phyloP scores from a whole-genome alignment of 2,113 vertebrate genomes.

The Pedionomus torquatus region DNA sequence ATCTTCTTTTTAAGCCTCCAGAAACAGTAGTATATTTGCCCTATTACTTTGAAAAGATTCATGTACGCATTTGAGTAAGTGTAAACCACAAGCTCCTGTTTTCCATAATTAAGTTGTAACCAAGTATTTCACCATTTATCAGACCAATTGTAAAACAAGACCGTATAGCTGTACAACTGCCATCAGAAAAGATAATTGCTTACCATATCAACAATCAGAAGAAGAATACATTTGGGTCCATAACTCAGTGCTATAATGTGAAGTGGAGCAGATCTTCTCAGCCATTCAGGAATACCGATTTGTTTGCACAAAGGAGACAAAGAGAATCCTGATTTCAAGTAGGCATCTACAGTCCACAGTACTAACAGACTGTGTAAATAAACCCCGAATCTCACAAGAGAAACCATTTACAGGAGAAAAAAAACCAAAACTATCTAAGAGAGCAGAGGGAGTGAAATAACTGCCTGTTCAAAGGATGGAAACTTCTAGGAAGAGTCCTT shows the following conservation, averaged over 20 bases:
- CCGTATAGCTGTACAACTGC: not conserved
- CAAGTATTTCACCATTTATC: constrained; percentile 1
- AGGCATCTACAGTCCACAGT: not conserved
- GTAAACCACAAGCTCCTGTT: constrained; percentile 1
- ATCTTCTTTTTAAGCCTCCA: constrained; percentile 36
- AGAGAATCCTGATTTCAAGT: not conserved
- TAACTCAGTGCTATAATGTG: not conserved
- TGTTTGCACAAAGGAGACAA: not conserved
- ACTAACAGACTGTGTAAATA: not conserved
- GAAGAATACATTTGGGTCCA: not conserved
- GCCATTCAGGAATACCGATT: not conserved
- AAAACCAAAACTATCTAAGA: not conserved
- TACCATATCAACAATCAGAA: not conserved
- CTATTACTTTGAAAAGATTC: constrained; percentile 28
- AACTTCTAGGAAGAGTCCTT: constrained; percentile 37
- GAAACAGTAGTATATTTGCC: constrained; percentile 17
- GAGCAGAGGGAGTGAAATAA: not conserved
- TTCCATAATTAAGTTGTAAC: not conserved
- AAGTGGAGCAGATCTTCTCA: not conserved
- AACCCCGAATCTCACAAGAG: not conserved
- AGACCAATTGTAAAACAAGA: not conserved
- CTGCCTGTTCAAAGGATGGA: not conserved
- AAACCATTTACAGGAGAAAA: not conserved
- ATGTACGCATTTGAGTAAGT: not conserved
- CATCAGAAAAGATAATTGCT: not conserved